Evolutionary conservation across 1,140 invertebrate genomes (phyloP).

Genomic region (Hetaerina americana): DNA sequence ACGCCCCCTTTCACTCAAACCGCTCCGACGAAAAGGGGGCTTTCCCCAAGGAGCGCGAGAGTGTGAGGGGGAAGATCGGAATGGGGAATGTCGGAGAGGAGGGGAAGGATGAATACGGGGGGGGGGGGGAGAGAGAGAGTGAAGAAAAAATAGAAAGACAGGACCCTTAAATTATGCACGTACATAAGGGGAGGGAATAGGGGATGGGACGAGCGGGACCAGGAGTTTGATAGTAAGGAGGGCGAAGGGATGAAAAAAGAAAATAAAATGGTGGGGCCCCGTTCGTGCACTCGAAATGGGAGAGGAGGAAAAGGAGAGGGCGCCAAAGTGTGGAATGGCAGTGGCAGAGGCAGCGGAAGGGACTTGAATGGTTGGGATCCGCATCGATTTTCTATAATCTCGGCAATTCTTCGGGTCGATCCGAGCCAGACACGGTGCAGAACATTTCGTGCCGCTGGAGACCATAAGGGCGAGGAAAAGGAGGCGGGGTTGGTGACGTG

Average conservation of each 20-base stretch:
- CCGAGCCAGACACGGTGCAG: neutral
- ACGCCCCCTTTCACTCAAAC: neutral
- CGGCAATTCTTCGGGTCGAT: neutral
- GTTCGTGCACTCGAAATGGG: no score
- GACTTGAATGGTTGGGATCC: neutral
- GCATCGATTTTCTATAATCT: neutral
- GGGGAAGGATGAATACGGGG: neutral
- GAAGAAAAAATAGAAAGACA: neutral
- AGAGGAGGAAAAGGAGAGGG: no score
- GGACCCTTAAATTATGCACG: neutral
- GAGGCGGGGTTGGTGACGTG: no score
- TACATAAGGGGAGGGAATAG: neutral
- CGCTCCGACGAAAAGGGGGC: neutral
- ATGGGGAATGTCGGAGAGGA: neutral
- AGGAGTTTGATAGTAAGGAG: no score
- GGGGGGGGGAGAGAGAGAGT: neutral
- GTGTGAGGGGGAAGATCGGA: no score
- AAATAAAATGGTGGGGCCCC: no score
- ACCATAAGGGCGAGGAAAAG: neutral
- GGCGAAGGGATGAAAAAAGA: no score
- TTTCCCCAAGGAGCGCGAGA: no score
- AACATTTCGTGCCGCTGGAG: neutral
- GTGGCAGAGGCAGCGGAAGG: neutral
- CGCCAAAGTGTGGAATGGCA: neutral
- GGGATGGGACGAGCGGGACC: neutral